Percentiles rank a stretch among this genome's conserved stretches.
Evolutionary conservation across 2,113 vertebrate genomes (phyloP).

Genomic region (Alouatta palliata): DNA sequence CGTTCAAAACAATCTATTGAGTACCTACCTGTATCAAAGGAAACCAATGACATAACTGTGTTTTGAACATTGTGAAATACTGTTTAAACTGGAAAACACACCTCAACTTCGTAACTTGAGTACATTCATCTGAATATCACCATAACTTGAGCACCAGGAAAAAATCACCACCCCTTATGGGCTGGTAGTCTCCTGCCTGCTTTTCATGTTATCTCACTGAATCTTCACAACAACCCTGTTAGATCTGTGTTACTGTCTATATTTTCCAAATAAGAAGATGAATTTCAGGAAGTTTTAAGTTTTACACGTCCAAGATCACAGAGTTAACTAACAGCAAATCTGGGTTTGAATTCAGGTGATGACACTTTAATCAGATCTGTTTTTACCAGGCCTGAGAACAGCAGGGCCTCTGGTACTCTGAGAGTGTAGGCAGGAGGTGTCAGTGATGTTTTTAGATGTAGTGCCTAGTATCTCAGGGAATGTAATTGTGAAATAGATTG

Average conservation of each 20-base stretch:
- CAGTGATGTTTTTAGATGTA: neutral
- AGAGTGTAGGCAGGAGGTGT: neutral
- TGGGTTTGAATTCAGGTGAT: neutral
- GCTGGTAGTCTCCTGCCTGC: rapidly evolving
- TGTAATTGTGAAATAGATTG: neutral
- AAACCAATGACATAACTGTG: neutral
- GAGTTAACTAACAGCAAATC: neutral
- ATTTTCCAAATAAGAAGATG: neutral
- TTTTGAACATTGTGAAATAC: neutral
- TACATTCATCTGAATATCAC: neutral
- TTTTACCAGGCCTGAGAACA: neutral
- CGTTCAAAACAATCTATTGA: neutral
- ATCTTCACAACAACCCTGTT: neutral
- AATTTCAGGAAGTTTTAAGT: neutral
- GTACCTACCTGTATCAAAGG: neutral
- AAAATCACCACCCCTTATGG: neutral
- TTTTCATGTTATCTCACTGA: neutral
- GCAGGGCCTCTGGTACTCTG: neutral
- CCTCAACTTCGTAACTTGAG: neutral
- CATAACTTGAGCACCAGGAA: neutral
- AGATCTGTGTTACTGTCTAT: neutral
- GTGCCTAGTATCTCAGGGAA: neutral
- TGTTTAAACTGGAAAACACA: neutral
- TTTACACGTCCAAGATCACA: neutral
- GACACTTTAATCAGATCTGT: neutral